Evolutionary conservation across 2,797 vertebrate genomes (phyloP).

Genomic region (Cichlasoma orientale): DNA sequence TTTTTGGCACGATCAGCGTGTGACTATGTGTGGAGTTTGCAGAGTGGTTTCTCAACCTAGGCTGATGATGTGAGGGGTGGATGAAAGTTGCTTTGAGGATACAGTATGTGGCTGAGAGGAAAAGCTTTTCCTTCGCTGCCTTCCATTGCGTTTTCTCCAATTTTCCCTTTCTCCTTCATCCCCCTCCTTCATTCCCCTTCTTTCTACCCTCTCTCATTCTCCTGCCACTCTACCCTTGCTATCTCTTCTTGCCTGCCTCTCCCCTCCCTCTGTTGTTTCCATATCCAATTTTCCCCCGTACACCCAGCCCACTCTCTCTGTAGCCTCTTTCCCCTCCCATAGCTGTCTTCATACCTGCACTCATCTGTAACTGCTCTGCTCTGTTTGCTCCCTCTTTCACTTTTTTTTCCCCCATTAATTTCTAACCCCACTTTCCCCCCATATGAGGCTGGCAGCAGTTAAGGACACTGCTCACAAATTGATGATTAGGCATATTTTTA

Average conservation of each 20-base stretch:
- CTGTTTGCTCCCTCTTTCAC: slow-evolving; percentile 25
- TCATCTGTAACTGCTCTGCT: slow-evolving; percentile 40
- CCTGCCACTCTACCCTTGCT: slow-evolving; percentile 44
- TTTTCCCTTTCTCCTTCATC: slow-evolving; percentile 35
- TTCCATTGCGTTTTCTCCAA: slow-evolving; percentile 51
- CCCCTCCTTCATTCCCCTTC: slow-evolving; percentile 34
- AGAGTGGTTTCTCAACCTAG: slow-evolving; percentile 47
- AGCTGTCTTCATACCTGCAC: slow-evolving; percentile 41
- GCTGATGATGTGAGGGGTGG: slow-evolving; percentile 55
- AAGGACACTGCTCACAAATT: slow-evolving; percentile 17
- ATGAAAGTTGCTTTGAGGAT: slow-evolving; percentile 75
- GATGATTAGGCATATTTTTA: slow-evolving; percentile 9
- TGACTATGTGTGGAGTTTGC: slow-evolving; percentile 34
- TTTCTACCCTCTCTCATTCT: slow-evolving; percentile 44
- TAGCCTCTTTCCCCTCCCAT: slow-evolving; percentile 24
- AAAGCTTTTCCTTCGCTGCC: slow-evolving; percentile 54
- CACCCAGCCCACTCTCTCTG: slow-evolving; percentile 45
- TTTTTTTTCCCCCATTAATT: slow-evolving; percentile 6
- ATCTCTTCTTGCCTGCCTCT: slow-evolving; percentile 59
- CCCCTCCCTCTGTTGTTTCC: slow-evolving; percentile 61
- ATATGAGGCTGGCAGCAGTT: slow-evolving; percentile 15
- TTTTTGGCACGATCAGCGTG: slow-evolving; percentile 45
- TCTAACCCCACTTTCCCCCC: slow-evolving; percentile 10
- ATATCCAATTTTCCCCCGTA: slow-evolving; percentile 61
- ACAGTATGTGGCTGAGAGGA: slow-evolving; percentile 40